phyloP scores from a whole-genome alignment of 2,888 invertebrate genomes.

The Dryomyza anilis region DNA sequence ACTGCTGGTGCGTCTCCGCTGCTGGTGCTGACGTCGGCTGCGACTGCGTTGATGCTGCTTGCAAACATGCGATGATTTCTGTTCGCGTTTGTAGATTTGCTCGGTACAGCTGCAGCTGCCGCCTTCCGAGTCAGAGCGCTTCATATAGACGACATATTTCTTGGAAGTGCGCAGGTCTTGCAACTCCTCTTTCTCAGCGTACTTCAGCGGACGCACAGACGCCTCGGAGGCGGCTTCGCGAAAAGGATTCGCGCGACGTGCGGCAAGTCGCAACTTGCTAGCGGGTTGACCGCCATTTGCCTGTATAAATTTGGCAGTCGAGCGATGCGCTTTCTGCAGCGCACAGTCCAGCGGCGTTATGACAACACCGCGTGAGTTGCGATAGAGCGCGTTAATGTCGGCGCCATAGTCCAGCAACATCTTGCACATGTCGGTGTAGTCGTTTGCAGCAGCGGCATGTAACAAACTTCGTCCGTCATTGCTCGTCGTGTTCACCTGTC shows the following conservation, averaged over 20 bases:
- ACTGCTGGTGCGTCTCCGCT: constrained; percentile 57
- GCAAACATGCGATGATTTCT: constrained; percentile 51
- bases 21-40: constrained; percentile 43
- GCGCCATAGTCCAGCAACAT: constrained; percentile 83
- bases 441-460: constrained; percentile 92
- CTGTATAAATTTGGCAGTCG: constrained; percentile 91
- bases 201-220: constrained; percentile 56
- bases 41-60: constrained; percentile 42
- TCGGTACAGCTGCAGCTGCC: constrained; percentile 54
- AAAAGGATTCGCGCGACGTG: constrained; percentile 56
- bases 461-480: constrained; percentile 91
- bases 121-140: constrained; percentile 54
- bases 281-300: constrained; percentile 88
- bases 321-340: constrained; percentile 81
- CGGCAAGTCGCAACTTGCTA: constrained; percentile 65
- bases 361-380: constrained; percentile 81
- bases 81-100: constrained; percentile 53
- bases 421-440: constrained; percentile 92
- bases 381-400: constrained; percentile 81
- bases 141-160: constrained; percentile 55
- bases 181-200: constrained; percentile 57
- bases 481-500: constrained; percentile 85
- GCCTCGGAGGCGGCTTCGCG: constrained; percentile 49
- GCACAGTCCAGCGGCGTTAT: constrained; percentile 93
- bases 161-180: constrained; percentile 55